Conservation (phyloP, 2,113 vertebrate genomes). For the Passerina amoena region DNA sequence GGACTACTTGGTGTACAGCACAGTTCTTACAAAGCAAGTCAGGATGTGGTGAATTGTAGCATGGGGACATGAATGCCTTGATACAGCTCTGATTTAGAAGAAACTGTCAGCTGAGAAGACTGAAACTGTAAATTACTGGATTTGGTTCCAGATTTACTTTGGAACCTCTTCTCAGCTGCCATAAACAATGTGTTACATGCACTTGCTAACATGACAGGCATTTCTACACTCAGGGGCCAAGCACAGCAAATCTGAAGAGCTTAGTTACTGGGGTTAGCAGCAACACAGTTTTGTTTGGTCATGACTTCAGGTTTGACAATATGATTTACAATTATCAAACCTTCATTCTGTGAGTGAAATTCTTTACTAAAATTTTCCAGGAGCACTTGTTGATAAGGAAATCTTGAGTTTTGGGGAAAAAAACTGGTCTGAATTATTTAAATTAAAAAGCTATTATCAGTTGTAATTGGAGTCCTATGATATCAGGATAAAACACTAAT, state of each 20-base stretch:
- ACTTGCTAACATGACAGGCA: fast-evolving
- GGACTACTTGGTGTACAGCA: background rate
- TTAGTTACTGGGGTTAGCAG: background rate
- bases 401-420: background rate
- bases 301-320: background rate
- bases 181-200: background rate
- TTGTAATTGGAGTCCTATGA: background rate
- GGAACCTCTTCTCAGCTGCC: background rate
- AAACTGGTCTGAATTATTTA: background rate
- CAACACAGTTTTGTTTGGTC: background rate
- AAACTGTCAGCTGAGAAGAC: background rate
- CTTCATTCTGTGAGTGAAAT: background rate
- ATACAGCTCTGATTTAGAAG: background rate
- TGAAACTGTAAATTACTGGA: background rate
- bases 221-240: background rate
- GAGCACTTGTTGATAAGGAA: background rate
- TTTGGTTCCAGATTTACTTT: background rate
- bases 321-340: background rate
- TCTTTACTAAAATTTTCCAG: background rate
- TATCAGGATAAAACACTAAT: background rate
- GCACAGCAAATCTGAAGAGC: background rate
- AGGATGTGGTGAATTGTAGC: background rate
- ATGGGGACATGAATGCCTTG: background rate
- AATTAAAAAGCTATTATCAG: background rate
- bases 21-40: background rate